phyloP scores from a whole-genome alignment of 2,888 invertebrate species.

The Troides oblongomaculatus region DNA sequence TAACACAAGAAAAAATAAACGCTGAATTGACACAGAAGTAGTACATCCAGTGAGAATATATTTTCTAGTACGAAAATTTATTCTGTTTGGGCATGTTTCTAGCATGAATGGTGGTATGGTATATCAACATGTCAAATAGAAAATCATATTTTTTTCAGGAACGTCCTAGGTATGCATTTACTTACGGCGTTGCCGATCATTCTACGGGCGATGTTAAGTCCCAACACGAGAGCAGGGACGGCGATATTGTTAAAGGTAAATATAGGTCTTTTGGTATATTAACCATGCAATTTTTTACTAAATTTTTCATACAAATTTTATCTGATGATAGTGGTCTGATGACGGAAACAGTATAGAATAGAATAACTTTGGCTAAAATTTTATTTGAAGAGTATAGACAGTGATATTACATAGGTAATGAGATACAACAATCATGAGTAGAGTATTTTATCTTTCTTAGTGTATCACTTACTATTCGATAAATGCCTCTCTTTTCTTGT shows the following conservation, averaged over 20 bases:
- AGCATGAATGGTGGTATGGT: too few relatives aligned
- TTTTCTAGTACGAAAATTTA: background rate
- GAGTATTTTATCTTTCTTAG: too few relatives aligned
- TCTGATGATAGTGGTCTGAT: background rate
- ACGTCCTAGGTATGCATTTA: conserved; percentile 81
- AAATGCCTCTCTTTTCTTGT: too few relatives aligned
- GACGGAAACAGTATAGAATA: too few relatives aligned
- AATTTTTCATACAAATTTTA: background rate
- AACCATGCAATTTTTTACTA: background rate
- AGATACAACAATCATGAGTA: too few relatives aligned
- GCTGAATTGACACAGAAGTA: too few relatives aligned
- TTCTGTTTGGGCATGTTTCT: background rate
- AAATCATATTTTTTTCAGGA: conserved; percentile 55
- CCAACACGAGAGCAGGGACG: conserved; percentile 82
- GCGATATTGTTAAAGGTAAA: conserved; percentile 82
- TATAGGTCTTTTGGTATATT: background rate
- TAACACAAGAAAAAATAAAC: too few relatives aligned
- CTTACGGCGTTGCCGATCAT: conserved; percentile 83
- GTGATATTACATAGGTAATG: too few relatives aligned
- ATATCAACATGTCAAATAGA: background rate
- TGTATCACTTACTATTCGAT: too few relatives aligned
- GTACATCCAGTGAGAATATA: too few relatives aligned
- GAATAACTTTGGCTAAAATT: too few relatives aligned
- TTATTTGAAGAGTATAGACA: too few relatives aligned
- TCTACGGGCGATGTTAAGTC: conserved; percentile 81